These are phyloP conservation scores for Sinopyrophorus schimmeli DNA, from an alignment of 2,888 invertebrate species.

Conservation along the genomic window DNA sequence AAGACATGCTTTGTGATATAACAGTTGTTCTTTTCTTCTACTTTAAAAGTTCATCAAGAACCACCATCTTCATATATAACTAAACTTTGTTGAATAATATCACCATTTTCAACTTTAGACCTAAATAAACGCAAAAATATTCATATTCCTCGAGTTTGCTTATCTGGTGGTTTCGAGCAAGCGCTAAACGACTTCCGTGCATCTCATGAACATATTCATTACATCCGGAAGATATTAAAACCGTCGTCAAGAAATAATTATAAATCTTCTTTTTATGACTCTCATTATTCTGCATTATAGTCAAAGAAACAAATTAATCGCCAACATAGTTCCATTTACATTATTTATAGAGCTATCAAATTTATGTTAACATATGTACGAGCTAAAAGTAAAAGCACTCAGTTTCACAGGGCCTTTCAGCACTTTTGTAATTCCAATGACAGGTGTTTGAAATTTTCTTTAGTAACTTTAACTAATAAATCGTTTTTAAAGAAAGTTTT, in stretches of 20 bases:
- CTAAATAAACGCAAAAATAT: constrained; percentile 30
- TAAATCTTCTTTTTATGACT: constrained; percentile 31
- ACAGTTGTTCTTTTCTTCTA: constrained; percentile 13
- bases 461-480: no score
- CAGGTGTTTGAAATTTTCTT: no score
- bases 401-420: no score
- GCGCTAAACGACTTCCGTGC: constrained; percentile 30
- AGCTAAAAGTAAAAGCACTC: no score
- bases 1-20: constrained; percentile 14
- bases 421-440: no score
- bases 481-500: no score
- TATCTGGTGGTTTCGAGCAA: constrained; percentile 25
- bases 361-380: no score
- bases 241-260: constrained; percentile 33
- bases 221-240: constrained; percentile 34
- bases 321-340: constrained; percentile 1
- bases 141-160: constrained; percentile 27
- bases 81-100: constrained; percentile 25
- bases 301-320: constrained; percentile 19
- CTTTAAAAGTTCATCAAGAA: constrained; percentile 16
- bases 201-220: constrained; percentile 35
- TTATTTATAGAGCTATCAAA: no score
- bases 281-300: constrained; percentile 15
- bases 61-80: constrained; percentile 5
- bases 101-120: constrained; percentile 11